Evolutionary conservation across 2,113 vertebrate genomes (phyloP).

Genomic region (Urocitellus parryii): DNA sequence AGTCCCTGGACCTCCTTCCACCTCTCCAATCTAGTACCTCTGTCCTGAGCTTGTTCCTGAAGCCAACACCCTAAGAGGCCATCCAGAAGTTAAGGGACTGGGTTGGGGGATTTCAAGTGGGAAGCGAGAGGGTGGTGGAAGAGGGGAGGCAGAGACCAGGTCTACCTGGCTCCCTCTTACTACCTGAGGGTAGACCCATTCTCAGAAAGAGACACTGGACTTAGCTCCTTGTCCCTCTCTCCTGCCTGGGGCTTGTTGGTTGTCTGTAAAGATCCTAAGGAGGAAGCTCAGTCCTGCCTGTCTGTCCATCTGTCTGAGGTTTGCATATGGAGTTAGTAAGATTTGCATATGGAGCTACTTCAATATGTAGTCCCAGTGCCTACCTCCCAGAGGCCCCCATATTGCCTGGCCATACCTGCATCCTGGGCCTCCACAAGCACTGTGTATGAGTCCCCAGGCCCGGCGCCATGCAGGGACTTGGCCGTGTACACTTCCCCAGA

Average conservation of each 20-base stretch:
- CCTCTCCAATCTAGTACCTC: neutral
- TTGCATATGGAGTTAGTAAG: neutral
- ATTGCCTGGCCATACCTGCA: conserved; percentile 84
- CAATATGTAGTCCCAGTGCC: neutral
- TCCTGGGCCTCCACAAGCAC: conserved; percentile 90
- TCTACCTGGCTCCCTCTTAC: neutral
- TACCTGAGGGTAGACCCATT: neutral
- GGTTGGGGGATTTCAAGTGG: neutral
- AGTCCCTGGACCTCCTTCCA: neutral
- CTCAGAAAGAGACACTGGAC: neutral
- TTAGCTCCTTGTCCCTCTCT: neutral
- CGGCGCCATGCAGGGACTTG: conserved; percentile 88
- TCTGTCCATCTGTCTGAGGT: neutral
- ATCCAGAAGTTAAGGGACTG: neutral
- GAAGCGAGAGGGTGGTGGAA: neutral
- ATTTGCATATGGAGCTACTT: neutral
- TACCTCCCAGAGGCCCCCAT: neutral
- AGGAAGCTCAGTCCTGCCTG: neutral
- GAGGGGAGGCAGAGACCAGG: neutral
- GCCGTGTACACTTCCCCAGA: conserved; percentile 89
- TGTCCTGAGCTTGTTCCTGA: neutral
- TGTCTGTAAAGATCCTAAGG: neutral
- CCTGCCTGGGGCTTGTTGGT: neutral
- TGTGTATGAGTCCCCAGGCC: conserved; percentile 88
- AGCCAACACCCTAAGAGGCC: neutral